Evolutionary conservation across 30 jellyfish, hydroid and myxozoan genomes (phyloP).

Genomic region (Aurelia aurita): DNA sequence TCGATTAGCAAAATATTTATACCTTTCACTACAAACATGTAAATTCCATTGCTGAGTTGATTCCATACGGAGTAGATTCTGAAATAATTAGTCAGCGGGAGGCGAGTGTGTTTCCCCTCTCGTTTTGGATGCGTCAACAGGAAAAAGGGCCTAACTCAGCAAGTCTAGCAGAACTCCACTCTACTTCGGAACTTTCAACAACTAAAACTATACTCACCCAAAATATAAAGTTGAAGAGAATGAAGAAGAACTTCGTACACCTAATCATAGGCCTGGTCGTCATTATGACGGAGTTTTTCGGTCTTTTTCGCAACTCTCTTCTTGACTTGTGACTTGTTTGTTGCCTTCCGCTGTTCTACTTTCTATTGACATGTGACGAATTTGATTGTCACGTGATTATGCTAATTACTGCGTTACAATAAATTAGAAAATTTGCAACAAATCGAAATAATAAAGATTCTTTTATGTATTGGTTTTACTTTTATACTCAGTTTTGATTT

Average conservation of each 20-base stretch:
- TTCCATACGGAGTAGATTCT: too few relatives aligned
- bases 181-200: too few relatives aligned
- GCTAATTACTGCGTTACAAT: neutral
- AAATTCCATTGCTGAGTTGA: too few relatives aligned
- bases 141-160: too few relatives aligned
- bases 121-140: too few relatives aligned
- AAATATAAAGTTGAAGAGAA: slow-evolving; percentile 78
- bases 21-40: too few relatives aligned
- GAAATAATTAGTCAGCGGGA: too few relatives aligned
- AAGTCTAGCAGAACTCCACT: too few relatives aligned
- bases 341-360: neutral
- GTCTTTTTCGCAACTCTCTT: neutral
- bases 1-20: too few relatives aligned
- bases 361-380: neutral
- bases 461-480: too few relatives aligned
- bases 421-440: neutral
- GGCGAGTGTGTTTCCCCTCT: too few relatives aligned
- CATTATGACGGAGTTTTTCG: slow-evolving; percentile 18
- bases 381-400: slow-evolving; percentile 6
- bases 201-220: slow-evolving; percentile 74
- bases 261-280: slow-evolving; percentile 68
- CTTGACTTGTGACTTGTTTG: neutral
- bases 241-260: slow-evolving; percentile 81
- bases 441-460: neutral
- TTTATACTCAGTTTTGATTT: too few relatives aligned